Conservation (phyloP, 2,888 invertebrate species). For the Melanostoma scalare region DNA sequence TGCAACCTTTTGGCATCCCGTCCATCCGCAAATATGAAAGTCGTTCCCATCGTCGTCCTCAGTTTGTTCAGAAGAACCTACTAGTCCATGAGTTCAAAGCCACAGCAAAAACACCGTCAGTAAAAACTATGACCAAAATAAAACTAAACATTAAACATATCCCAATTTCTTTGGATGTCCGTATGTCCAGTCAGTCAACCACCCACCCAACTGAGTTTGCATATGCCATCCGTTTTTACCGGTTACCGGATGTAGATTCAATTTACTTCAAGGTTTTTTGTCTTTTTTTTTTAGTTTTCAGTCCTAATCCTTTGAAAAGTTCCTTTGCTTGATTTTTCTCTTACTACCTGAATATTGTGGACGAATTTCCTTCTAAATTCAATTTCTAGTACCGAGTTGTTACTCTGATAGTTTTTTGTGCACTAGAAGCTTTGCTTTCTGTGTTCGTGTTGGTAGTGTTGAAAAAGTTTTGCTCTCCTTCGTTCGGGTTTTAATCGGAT, state of each 20-base stretch:
- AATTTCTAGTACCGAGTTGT: slow-evolving; percentile 44
- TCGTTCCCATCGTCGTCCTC: slow-evolving; percentile 27
- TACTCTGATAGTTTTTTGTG: slow-evolving; percentile 33
- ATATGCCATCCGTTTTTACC: slow-evolving; percentile 46
- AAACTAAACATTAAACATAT: slow-evolving; percentile 19
- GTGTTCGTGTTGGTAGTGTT: slow-evolving; percentile 1
- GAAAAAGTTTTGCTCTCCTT: not conserved
- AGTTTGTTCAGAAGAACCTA: slow-evolving; percentile 17
- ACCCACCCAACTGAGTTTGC: slow-evolving; percentile 57
- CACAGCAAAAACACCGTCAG: slow-evolving; percentile 9
- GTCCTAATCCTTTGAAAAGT: slow-evolving; percentile 3
- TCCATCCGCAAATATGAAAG: slow-evolving; percentile 2
- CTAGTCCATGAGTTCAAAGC: not conserved
- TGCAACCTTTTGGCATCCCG: slow-evolving; percentile 58
- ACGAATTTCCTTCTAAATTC: slow-evolving; percentile 45
- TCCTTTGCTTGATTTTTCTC: slow-evolving; percentile 20
- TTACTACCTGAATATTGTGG: slow-evolving; percentile 20
- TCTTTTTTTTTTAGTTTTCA: not conserved
- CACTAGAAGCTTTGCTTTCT: slow-evolving; percentile 15
- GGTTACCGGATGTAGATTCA: slow-evolving; percentile 59
- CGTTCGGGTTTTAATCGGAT: slow-evolving; percentile 54
- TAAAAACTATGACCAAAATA: slow-evolving; percentile 15
- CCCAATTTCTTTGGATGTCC: slow-evolving; percentile 26
- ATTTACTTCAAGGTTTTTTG: slow-evolving; percentile 40
- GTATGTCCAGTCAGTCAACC: slow-evolving; percentile 8